Conservation (phyloP, 2,113 vertebrate genomes). For the Butorides virescens region DNA sequence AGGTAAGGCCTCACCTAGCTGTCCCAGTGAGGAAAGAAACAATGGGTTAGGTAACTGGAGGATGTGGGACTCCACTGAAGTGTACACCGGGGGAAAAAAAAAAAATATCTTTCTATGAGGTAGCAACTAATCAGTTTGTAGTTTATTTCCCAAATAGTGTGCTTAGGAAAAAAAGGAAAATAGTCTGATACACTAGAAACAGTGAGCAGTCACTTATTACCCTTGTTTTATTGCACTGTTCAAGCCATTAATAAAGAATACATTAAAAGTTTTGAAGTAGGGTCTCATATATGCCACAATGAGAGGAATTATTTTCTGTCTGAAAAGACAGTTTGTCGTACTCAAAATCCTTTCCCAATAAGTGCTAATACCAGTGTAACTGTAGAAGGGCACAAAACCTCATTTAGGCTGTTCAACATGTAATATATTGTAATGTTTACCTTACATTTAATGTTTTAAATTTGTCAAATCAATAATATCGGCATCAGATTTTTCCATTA, state of each 20-base stretch:
- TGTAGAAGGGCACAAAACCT: neutral
- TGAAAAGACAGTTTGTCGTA: neutral
- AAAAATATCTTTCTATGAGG: neutral
- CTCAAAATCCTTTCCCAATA: neutral
- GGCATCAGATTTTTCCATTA: neutral
- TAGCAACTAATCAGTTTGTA: neutral
- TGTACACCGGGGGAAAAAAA: neutral
- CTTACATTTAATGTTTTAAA: neutral
- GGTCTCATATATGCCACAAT: neutral
- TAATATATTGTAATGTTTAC: neutral
- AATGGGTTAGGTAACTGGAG: neutral
- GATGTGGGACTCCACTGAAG: neutral
- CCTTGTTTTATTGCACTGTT: neutral
- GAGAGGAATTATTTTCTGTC: neutral
- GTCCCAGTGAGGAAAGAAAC: neutral
- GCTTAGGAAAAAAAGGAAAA: neutral
- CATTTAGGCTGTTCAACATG: neutral
- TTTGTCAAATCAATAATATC: neutral
- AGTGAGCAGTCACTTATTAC: neutral
- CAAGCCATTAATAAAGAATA: neutral
- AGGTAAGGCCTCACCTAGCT: neutral
- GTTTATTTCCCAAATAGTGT: neutral
- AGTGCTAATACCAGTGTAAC: neutral
- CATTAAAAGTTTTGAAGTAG: neutral
- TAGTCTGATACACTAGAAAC: neutral